Percentiles rank a stretch among this genome's conserved stretches.
Conservation (phyloP, 1,140 invertebrate species). For the Watersipora subatra region DNA sequence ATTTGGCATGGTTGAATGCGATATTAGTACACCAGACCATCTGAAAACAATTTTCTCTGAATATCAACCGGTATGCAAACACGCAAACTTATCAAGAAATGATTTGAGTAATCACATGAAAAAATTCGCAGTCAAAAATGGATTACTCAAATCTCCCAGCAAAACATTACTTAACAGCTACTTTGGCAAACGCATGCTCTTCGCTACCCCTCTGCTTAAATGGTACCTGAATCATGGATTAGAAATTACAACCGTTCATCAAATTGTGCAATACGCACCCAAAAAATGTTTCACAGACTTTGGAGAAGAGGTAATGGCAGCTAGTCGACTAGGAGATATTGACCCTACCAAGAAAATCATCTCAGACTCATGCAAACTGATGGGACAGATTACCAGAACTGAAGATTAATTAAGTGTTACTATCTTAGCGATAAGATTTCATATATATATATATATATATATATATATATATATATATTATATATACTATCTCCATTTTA, state of each 20-base stretch:
- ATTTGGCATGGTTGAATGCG: constrained; percentile 14
- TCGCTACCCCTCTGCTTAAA: neutral
- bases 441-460: neutral
- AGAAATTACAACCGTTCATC: neutral
- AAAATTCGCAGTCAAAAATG: neutral
- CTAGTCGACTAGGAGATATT: constrained; percentile 12
- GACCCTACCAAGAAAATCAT: constrained; percentile 12
- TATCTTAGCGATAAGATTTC: no score
- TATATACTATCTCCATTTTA: neutral
- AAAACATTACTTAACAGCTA: neutral
- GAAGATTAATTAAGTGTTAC: neutral
- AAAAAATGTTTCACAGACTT: neutral
- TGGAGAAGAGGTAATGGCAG: constrained; percentile 5
- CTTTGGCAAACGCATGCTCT: neutral
- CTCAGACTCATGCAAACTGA: constrained; percentile 11
- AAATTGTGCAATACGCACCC: constrained; percentile 1
- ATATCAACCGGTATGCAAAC: neutral
- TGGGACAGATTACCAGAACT: neutral
- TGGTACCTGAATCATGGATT: constrained; percentile 5
- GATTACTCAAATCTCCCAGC: neutral
- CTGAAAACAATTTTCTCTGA: neutral
- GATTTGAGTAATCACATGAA: constrained; percentile 1
- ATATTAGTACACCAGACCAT: constrained; percentile 11
- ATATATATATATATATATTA: neutral
- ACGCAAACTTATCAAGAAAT: neutral